Conservation (phyloP, 2,797 vertebrate genomes). For the Sorex maritimensis region DNA sequence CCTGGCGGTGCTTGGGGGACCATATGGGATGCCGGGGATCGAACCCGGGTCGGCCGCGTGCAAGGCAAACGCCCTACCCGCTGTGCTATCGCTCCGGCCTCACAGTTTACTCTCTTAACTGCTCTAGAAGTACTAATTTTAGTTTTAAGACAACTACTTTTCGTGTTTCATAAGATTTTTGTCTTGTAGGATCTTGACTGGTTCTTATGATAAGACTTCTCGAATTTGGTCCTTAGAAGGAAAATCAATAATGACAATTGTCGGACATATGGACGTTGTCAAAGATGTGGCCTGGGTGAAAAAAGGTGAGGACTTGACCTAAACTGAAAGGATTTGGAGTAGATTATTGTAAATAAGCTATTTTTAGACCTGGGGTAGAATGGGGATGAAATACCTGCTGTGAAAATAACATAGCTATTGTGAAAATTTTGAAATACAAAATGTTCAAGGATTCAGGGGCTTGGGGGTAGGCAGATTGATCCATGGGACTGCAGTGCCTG, state of each 20-base stretch:
- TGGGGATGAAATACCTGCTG: too few species aligned
- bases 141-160: constrained; percentile 44
- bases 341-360: constrained; percentile 26
- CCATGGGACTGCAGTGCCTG: too few species aligned
- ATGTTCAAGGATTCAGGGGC: too few species aligned
- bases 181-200: constrained; percentile 96
- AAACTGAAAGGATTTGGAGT: background rate
- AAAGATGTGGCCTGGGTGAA: constrained; percentile 98
- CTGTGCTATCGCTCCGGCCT: too few species aligned
- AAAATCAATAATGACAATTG: constrained; percentile 94
- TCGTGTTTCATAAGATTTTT: constrained; percentile 91
- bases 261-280: constrained; percentile 96
- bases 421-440: background rate
- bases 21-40: too few species aligned
- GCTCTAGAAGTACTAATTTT: constrained; percentile 52
- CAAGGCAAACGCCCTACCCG: too few species aligned
- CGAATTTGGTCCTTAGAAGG: constrained; percentile 97
- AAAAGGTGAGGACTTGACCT: constrained; percentile 92
- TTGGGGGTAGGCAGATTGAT: too few species aligned
- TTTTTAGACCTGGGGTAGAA: constrained; percentile 48
- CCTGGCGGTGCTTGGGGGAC: too few species aligned
- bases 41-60: too few species aligned
- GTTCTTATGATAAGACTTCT: constrained; percentile 97
- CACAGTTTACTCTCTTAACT: background rate
- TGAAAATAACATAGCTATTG: background rate